Conservation (phyloP, 2,113 vertebrate genomes). For the Stegostoma tigrinum region DNA sequence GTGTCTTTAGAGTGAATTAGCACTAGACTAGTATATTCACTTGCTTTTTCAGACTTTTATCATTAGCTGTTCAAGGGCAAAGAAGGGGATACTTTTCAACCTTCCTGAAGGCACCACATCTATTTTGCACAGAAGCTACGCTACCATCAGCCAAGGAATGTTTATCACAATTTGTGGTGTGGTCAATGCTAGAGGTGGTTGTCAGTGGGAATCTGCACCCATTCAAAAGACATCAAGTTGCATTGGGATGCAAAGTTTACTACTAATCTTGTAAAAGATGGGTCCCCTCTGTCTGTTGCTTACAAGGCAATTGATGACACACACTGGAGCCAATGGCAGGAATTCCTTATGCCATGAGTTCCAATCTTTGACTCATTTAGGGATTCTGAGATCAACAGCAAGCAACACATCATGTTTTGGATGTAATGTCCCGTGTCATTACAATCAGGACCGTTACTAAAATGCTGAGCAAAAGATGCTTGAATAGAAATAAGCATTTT, state of each 20-base stretch:
- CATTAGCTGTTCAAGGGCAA: background rate
- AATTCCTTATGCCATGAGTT: background rate
- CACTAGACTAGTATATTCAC: background rate
- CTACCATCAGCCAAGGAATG: background rate
- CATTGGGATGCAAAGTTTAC: background rate
- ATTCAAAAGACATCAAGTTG: background rate
- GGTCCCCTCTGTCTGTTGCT: background rate
- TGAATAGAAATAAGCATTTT: background rate
- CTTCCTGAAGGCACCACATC: background rate
- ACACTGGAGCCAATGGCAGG: background rate
- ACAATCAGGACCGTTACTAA: background rate
- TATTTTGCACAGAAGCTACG: background rate
- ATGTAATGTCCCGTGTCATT: no score
- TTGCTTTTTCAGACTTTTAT: background rate
- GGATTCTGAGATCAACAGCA: background rate
- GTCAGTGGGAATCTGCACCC: background rate
- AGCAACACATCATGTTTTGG: background rate
- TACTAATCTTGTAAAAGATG: background rate
- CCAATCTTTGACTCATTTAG: background rate
- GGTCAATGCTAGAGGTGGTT: background rate
- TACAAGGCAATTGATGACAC: background rate
- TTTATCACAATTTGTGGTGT: background rate
- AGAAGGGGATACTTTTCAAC: background rate
- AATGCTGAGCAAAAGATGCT: background rate
- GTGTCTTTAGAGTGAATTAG: no score